Evolutionary conservation across 2,888 invertebrate genomes (phyloP).

Genomic region (Meta bourneti): DNA sequence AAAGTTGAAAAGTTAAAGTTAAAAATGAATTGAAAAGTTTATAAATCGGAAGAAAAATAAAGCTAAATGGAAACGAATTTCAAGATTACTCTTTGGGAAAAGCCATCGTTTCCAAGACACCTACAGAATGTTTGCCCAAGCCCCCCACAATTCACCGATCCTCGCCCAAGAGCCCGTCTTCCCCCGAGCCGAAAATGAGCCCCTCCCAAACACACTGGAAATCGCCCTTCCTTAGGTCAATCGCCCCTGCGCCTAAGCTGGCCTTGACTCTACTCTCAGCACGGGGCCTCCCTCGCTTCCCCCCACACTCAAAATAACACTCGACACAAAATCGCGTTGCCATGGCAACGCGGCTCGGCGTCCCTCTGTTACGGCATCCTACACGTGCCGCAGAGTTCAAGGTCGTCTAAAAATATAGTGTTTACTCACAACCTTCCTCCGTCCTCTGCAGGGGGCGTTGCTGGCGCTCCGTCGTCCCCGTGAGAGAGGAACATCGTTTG

Average conservation of each 20-base stretch:
- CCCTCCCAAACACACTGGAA: neutral
- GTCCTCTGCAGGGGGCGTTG: conserved; percentile 37
- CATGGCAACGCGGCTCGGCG: neutral
- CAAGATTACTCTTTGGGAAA: too few relatives aligned
- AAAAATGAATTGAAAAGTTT: too few relatives aligned
- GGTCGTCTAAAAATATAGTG: conserved; percentile 49
- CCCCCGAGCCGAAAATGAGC: conserved; percentile 8
- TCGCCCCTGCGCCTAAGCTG: neutral
- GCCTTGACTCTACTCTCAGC: conserved; percentile 1
- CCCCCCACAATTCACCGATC: neutral
- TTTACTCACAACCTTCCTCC: conserved; percentile 37
- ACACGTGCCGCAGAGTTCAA: conserved; percentile 37
- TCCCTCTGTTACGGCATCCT: neutral
- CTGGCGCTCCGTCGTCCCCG: neutral
- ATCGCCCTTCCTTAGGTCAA: neutral
- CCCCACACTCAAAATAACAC: conserved; percentile 9
- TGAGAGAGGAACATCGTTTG: neutral
- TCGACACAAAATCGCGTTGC: conserved; percentile 11
- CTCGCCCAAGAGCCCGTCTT: neutral
- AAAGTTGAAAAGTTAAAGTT: too few relatives aligned
- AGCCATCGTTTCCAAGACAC: too few relatives aligned
- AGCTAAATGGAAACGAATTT: too few relatives aligned
- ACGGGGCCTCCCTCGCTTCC: neutral
- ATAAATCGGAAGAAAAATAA: too few relatives aligned
- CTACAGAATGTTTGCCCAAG: too few relatives aligned